These are phyloP conservation scores for Isaurus tuberculatus DNA, from an alignment of 92 coral and sea anemone species.

Conservation along the genomic window DNA sequence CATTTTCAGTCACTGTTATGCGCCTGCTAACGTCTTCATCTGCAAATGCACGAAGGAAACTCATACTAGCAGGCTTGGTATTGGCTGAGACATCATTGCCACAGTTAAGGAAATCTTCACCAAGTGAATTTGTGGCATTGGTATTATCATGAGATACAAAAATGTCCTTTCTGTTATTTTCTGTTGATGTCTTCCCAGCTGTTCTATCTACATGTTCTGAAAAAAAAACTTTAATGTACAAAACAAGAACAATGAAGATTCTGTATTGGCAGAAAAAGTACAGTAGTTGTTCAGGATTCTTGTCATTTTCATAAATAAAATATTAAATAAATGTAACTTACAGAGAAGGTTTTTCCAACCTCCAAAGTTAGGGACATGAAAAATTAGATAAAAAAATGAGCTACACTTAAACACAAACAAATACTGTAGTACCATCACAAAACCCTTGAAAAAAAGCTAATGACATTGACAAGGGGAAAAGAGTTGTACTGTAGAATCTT, in stretches of 20 bases:
- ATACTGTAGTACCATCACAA: too few species aligned
- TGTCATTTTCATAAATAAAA: not conserved
- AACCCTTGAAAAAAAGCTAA: too few species aligned
- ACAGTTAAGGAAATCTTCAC: not conserved
- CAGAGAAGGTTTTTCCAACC: too few species aligned
- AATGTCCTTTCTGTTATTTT: not conserved
- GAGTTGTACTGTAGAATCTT: too few species aligned
- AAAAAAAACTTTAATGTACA: not conserved
- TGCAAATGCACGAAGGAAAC: conserved; percentile 16
- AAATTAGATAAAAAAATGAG: too few species aligned
- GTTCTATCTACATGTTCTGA: conserved; percentile 9
- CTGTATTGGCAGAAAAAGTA: not conserved
- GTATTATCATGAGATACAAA: not conserved
- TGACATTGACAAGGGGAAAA: too few species aligned
- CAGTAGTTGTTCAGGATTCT: not conserved
- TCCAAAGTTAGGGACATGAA: too few species aligned
- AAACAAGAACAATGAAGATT: not conserved
- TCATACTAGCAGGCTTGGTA: not conserved
- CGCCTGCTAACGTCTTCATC: conserved; percentile 49
- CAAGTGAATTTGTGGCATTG: not conserved
- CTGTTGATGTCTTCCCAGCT: conserved; percentile 11
- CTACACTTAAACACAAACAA: too few species aligned
- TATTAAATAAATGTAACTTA: too few species aligned
- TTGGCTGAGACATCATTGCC: not conserved
- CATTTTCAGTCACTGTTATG: conserved; percentile 32